Percentiles rank a stretch among this genome's conserved stretches.
These are phyloP conservation scores for Galeopterus variegatus DNA, from an alignment of 2,113 vertebrate genomes.

Conservation along the genomic window DNA sequence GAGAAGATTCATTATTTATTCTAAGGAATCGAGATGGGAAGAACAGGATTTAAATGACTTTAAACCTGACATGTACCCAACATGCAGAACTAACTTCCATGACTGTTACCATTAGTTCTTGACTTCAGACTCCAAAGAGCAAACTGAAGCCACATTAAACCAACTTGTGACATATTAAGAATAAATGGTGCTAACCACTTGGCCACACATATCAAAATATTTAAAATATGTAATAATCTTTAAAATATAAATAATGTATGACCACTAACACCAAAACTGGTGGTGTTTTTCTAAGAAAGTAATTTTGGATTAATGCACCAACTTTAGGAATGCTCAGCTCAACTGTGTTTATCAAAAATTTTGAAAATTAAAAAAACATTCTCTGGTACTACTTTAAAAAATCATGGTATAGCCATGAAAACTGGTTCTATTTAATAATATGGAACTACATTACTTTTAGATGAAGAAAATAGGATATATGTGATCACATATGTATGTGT, in stretches of 20 bases:
- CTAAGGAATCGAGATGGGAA: not conserved
- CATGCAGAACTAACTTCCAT: conserved; percentile 46
- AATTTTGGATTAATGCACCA: not conserved
- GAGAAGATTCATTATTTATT: conserved; percentile 28
- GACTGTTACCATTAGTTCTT: conserved; percentile 14
- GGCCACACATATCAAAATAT: not conserved
- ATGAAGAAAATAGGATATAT: not conserved
- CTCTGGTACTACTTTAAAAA: not conserved
- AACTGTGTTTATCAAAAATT: conserved; percentile 15
- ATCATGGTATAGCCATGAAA: not conserved
- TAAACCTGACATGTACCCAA: not conserved
- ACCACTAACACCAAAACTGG: not conserved
- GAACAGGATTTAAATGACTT: not conserved
- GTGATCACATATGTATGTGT: not conserved
- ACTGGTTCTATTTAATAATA: not conserved
- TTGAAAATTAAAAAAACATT: not conserved
- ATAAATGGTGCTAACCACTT: not conserved
- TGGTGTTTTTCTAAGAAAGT: not conserved
- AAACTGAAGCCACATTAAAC: conserved; percentile 47
- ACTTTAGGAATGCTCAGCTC: conserved; percentile 4
- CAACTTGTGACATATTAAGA: not conserved
- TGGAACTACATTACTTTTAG: not conserved
- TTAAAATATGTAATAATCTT: conserved; percentile 5
- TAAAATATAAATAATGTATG: conserved; percentile 24
- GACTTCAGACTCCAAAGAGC: not conserved